Evolutionary conservation across 2,888 invertebrate genomes (phyloP), one percentile per base, ranked within the genome.

Genomic region (Synanthedon vespiformis): DNA sequence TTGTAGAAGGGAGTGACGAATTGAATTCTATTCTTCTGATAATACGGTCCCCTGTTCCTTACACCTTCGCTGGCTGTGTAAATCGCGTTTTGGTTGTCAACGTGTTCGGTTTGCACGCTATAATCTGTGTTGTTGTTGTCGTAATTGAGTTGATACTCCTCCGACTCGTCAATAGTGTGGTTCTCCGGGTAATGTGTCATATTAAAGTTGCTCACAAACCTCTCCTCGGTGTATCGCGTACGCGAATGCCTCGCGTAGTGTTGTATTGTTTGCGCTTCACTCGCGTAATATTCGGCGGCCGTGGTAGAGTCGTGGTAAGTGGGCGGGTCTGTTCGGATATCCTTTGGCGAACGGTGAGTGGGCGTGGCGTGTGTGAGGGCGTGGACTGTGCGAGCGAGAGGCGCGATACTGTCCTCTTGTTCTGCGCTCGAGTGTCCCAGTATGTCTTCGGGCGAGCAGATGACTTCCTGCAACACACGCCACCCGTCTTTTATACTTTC

Each of bases 391-490:
- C 71, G 67, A 61, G 80, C 78, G 71, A 85, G 78, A 67, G 70
- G 71, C 53, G 57, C 62, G 67, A 71, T 51, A 61, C 59, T 59
- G 56, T 58, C 63, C 57, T 63, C 65, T 53, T 57, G 65, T 62
- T 63, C 68, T 63, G 62, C 61, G 60, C 11, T 68, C 72, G 61
- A 61, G 61, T 60, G 66, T 72, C 78, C 83, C 80, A 89, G 84
- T 74, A 90, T 77, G 74, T 90, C 90, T 72, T 87, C 89, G 79
- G 90, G 85, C 85, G 88, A 88, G 84, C 91, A 90, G 83, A 91
- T 82, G 83, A 82, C 86, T 86, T 90, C 90, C 90, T 91, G 91
- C 90, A 91, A 91, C 90, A 90, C 88, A 88, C 50, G 88, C 88
- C 88, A 88, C 82, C 80, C 81, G 67, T 72, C 75, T 74, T 75